Conservation (phyloP, 2,888 invertebrate species). For the Melinopterus prodromus region DNA sequence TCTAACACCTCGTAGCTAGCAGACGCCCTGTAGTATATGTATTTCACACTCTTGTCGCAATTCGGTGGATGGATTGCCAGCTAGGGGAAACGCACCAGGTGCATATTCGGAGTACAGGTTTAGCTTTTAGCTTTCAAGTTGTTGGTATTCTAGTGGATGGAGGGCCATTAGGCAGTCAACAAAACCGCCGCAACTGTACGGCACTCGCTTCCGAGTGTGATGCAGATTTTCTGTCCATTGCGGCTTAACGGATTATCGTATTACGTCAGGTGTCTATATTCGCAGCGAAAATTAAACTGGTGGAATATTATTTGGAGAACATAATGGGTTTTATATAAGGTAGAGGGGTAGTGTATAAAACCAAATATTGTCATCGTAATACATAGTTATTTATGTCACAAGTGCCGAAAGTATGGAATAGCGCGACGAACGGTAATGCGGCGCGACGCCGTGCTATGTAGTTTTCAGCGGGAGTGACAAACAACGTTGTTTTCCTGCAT, state of each 20-base stretch:
- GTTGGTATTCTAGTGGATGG: not conserved
- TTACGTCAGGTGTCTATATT: not conserved
- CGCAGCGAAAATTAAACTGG: not conserved
- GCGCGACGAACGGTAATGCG: no score
- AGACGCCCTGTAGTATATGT: no score
- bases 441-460: no score
- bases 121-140: not conserved
- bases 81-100: not conserved
- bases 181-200: not conserved
- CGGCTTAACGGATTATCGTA: not conserved
- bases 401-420: no score
- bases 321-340: no score
- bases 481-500: no score
- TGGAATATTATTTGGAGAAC: no score
- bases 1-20: no score
- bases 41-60: not conserved
- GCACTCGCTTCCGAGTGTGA: not conserved
- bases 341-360: no score
- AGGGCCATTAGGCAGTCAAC: not conserved
- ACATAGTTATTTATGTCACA: no score
- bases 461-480: no score
- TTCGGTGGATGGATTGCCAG: not conserved
- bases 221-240: conserved; percentile 4
- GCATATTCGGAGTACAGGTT: not conserved
- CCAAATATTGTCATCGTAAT: no score